Conservation (phyloP, 2,113 vertebrate genomes). For the Protomyctophum bolini region DNA sequence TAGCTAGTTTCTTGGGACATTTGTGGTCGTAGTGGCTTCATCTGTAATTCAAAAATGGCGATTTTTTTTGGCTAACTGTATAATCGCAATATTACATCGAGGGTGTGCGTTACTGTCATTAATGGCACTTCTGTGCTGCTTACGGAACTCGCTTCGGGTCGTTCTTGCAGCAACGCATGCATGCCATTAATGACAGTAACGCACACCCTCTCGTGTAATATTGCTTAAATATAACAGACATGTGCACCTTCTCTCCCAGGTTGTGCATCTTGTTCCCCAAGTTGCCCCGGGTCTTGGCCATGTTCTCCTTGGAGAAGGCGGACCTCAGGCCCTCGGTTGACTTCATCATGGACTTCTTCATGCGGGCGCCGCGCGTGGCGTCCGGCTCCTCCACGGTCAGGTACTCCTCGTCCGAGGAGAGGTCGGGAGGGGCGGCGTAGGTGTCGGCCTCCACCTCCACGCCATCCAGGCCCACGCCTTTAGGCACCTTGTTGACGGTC, state of each 20-base stretch:
- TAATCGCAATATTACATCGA: too few relatives aligned
- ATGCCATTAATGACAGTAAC: too few relatives aligned
- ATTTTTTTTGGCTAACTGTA: too few relatives aligned
- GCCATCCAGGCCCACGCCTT: conserved; percentile 74
- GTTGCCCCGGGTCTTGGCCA: conserved; percentile 91
- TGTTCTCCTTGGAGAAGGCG: conserved; percentile 94
- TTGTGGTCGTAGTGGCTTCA: too few relatives aligned
- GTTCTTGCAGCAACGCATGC: too few relatives aligned
- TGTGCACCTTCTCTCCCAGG: conserved; percentile 83
- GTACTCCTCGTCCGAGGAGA: conserved; percentile 96
- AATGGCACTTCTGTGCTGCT: too few relatives aligned
- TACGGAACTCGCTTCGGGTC: too few relatives aligned
- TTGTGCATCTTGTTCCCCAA: conserved; percentile 89
- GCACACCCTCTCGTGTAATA: too few relatives aligned
- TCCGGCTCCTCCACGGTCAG: conserved; percentile 84
- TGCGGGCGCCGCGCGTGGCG: conserved; percentile 80
- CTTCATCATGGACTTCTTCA: conserved; percentile 90
- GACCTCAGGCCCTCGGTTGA: conserved; percentile 91
- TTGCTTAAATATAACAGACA: too few relatives aligned
- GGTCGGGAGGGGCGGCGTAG: conserved; percentile 85
- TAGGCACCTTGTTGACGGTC: conserved; percentile 84
- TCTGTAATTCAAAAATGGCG: too few relatives aligned
- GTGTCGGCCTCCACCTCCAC: conserved; percentile 80
- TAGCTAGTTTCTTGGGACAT: too few relatives aligned
- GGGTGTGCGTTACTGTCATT: too few relatives aligned